A percentile compares a stretch with the other conserved stretches of the same genome.
Conservation (phyloP, 2,113 vertebrate genomes). For the Poicephalus meyeri region DNA sequence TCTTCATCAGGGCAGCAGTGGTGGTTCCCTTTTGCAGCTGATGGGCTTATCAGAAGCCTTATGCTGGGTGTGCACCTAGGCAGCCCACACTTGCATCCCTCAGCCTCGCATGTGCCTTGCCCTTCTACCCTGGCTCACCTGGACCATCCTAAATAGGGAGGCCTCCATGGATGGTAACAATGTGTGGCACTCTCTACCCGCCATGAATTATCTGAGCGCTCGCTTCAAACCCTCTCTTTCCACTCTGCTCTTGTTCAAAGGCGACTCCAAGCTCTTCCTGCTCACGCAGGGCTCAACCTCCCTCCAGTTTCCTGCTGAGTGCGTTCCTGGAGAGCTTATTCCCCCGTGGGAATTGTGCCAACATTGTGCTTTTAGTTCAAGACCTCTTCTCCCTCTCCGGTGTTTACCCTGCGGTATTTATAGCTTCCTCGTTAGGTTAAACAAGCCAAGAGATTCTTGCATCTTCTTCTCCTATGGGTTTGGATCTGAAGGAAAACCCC, state of each 20-base stretch:
- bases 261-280: constrained; percentile 7
- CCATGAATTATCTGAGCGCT: background rate
- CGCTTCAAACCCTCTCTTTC: background rate
- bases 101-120: background rate
- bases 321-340: constrained; percentile 57
- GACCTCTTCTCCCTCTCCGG: constrained; percentile 13
- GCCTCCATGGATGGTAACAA: fast-evolving
- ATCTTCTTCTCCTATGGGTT: background rate
- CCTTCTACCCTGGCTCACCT: fast-evolving
- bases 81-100: background rate
- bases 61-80: background rate
- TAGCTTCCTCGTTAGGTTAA: constrained; percentile 24
- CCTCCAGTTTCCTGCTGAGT: constrained; percentile 18
- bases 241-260: background rate
- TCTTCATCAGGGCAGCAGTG: background rate
- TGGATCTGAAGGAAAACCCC: constrained; percentile 11
- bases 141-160: background rate
- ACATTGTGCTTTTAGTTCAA: constrained; percentile 64
- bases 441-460: constrained; percentile 13
- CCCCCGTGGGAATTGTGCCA: constrained; percentile 28
- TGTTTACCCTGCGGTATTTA: constrained; percentile 58
- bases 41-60: background rate
- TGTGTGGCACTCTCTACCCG: background rate
- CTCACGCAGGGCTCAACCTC: background rate
- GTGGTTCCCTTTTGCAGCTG: background rate